Evolutionary conservation across 2,113 vertebrate genomes (phyloP), one percentile per base, ranked within the genome.

Genomic region (Nothocercus julius): DNA sequence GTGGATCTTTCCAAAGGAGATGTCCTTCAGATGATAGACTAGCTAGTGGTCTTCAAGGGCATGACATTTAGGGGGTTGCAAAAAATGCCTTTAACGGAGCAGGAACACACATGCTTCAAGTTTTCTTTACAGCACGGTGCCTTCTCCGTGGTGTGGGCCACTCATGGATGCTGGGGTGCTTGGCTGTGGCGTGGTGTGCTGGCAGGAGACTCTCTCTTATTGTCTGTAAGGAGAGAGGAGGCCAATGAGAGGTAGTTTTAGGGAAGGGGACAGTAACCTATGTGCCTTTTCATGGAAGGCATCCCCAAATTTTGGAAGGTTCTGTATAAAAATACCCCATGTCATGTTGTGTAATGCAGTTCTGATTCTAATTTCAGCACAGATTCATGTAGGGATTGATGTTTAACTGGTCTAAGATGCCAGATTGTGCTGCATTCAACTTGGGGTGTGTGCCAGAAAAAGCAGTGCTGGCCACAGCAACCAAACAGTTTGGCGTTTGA

Each of bases 301-400:
- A 30, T 80, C 54, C 51, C 72, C 10, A 88, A 34, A 75, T 67
- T 59, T 64, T 45, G 56, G 81, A 69, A 20, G 19, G 64, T 27
- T 87, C 30, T 73, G 70, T 30, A 70, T 56, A 34, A 18, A 47
- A 28, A 28, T 47, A 30, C 11, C 9, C 42, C 38, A 34, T 56
- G 13, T 90, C 42, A 11, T 0, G 0, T 3, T 9, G 7, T 12
- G 51, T 69, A 30, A n/a, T 53, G 3, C 58, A 27, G 47, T n/a
- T 92, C 49, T 70, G 78, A 79, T 79, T 80, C 78, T 64, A 24
- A 58, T 51, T 74, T 49, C 40, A 2, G 7, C 2, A 0, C 0
- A 0, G 0, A 0, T 32, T 82, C 36, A 24, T 2, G 3, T 61
- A 90, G 86, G 44, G 67, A 38, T 75, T 1, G 0, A 32, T 0